phyloP scores from a whole-genome alignment of 2,888 invertebrate species.

The Xestia c-nigrum region DNA sequence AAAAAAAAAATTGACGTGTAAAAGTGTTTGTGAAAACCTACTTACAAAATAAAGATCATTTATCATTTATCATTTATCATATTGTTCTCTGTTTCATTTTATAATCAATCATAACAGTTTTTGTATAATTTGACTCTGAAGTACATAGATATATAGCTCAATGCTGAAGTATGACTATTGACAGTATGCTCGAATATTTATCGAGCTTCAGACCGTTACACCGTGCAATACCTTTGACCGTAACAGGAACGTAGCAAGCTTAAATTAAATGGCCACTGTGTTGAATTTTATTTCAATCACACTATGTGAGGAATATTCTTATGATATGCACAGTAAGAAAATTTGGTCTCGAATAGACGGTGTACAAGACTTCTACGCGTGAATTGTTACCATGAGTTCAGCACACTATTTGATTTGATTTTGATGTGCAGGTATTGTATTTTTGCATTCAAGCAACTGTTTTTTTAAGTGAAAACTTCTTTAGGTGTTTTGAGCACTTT shows the following conservation, averaged over 20 bases:
- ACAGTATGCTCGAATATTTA: slow-evolving; percentile 19
- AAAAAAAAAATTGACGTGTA: no score
- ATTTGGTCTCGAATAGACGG: not conserved
- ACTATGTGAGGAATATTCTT: not conserved
- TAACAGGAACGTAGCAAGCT: not conserved
- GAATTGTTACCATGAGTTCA: not conserved
- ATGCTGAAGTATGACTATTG: no score
- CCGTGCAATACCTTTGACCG: not conserved
- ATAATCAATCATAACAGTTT: no score
- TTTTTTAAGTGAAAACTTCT: no score
- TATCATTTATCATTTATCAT: no score
- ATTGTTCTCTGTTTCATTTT: no score
- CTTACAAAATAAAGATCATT: no score
- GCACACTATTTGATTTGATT: not conserved
- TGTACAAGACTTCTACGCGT: not conserved
- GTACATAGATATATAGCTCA: no score
- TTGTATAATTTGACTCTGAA: no score
- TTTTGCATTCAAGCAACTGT: not conserved
- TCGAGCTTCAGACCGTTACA: not conserved
- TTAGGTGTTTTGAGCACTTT: no score
- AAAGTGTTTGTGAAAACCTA: no score
- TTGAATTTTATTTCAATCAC: not conserved
- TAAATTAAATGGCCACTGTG: slow-evolving; percentile 9
- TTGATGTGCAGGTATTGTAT: not conserved
- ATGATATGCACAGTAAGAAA: not conserved